phyloP scores from a whole-genome alignment of 2,888 invertebrate species.

The Reticulitermes lucifugus region DNA sequence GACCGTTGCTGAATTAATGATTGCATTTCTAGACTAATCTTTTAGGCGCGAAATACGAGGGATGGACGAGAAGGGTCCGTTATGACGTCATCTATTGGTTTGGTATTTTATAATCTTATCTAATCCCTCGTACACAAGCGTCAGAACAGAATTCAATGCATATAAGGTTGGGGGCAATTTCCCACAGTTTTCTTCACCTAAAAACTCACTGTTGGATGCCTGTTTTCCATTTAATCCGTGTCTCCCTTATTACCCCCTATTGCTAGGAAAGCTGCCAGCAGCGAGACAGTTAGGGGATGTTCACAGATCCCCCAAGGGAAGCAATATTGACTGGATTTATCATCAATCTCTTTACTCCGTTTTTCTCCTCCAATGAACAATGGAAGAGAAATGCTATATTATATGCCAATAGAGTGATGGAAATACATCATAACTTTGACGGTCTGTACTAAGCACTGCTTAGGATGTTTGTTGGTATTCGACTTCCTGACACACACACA shows the following conservation, averaged over 20 bases:
- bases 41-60: constrained; percentile 21
- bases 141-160: neutral
- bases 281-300: constrained; percentile 1
- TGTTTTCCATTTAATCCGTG: constrained; percentile 40
- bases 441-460: too few relatives aligned
- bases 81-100: constrained; percentile 45
- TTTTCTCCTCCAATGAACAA: constrained; percentile 21
- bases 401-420: neutral
- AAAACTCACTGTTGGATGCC: constrained; percentile 37
- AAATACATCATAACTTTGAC: too few relatives aligned
- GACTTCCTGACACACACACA: too few relatives aligned
- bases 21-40: constrained; percentile 23
- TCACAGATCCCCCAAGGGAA: constrained; percentile 36
- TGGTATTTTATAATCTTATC: constrained; percentile 46
- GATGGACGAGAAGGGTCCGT: neutral
- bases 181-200: constrained; percentile 41
- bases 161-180: constrained; percentile 29
- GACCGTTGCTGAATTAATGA: constrained; percentile 33
- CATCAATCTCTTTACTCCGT: constrained; percentile 38
- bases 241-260: constrained; percentile 4
- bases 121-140: constrained; percentile 34
- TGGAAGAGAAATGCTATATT: neutral
- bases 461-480: too few relatives aligned
- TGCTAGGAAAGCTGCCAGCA: constrained; percentile 20
- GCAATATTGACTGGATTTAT: constrained; percentile 48